Percentiles rank a stretch among this genome's conserved stretches.
Conservation (phyloP, 2,113 vertebrate genomes). For the Cathartes aura region DNA sequence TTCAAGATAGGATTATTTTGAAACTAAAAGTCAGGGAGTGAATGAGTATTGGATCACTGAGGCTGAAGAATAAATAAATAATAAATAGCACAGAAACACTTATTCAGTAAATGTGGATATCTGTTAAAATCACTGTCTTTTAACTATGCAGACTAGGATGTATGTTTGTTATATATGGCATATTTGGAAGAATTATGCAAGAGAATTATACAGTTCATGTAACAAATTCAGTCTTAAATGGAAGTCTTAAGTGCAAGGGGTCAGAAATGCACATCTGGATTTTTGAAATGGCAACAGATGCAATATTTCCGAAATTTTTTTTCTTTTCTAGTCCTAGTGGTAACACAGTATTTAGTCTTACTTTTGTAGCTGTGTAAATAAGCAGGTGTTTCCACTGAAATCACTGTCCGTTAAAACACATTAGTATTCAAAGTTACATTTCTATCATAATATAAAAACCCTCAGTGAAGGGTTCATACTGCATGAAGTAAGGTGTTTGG, state of each 20-base stretch:
- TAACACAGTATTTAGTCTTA: background rate
- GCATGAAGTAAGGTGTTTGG: background rate
- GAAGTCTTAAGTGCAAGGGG: background rate
- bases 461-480: background rate
- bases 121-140: background rate
- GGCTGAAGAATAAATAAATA: background rate
- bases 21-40: background rate
- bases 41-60: background rate
- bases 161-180: background rate
- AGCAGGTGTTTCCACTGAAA: background rate
- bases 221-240: background rate
- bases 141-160: background rate
- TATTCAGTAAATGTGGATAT: background rate
- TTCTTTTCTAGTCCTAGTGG: background rate
- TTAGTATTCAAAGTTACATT: background rate
- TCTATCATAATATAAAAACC: background rate
- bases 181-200: background rate
- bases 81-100: background rate
- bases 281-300: background rate
- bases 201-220: background rate
- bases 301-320: background rate
- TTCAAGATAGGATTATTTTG: background rate
- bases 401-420: background rate
- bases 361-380: background rate
- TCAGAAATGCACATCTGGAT: background rate